These are phyloP conservation scores for Octomys mimax DNA, from an alignment of 2,797 vertebrate species.

Conservation along the genomic window DNA sequence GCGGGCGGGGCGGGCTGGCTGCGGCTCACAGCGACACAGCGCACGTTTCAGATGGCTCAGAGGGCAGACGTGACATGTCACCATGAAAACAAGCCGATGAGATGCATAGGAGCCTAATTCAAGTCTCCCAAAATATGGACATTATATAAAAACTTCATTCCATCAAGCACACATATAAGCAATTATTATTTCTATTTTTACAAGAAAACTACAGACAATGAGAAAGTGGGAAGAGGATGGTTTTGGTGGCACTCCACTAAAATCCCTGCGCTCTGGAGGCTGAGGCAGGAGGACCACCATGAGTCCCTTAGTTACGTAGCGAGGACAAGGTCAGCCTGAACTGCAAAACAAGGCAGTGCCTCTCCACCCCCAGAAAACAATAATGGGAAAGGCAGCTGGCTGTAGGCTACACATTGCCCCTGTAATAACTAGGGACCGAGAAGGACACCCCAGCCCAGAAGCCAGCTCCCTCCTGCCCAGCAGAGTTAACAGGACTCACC, in stretches of 20 bases:
- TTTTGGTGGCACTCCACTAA: neutral
- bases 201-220: neutral
- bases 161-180: neutral
- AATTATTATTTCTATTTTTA: neutral
- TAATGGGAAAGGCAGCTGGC: no score
- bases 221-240: neutral
- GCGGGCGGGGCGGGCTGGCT: no score
- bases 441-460: neutral
- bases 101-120: neutral
- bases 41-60: neutral
- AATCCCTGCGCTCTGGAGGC: neutral
- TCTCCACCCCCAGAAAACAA: no score
- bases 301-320: no score
- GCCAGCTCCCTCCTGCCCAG: rapidly evolving
- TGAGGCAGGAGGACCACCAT: neutral
- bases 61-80: neutral
- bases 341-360: neutral
- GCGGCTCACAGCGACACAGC: neutral
- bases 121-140: neutral
- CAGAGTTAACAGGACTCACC: neutral
- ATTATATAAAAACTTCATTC: no score
- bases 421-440: rapidly evolving
- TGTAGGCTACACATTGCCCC: rapidly evolving
- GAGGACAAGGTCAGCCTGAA: neutral
- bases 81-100: no score